phyloP scores from a whole-genome alignment of 2,797 vertebrate species.

The Catostomus latipinnis region DNA sequence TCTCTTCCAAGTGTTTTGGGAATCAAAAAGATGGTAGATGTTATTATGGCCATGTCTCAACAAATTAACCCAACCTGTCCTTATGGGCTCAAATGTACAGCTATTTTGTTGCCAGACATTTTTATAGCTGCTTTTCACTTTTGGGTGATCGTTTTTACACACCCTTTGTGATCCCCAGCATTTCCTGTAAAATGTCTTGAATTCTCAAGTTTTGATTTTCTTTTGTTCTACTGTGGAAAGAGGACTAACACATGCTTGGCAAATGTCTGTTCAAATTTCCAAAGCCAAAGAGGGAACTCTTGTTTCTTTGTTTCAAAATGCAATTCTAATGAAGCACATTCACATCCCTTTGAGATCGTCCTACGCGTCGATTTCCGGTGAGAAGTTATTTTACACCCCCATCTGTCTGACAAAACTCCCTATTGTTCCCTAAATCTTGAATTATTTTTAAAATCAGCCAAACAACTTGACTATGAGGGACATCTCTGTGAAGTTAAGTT shows the following conservation, averaged over 20 bases:
- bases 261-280: constrained; percentile 20
- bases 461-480: constrained; percentile 41
- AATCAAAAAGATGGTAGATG: not conserved
- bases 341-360: constrained; percentile 53
- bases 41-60: not conserved
- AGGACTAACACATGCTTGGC: constrained; percentile 36
- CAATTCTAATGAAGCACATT: constrained; percentile 27
- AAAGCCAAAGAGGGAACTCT: constrained; percentile 12
- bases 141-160: constrained; percentile 23
- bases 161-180: not conserved
- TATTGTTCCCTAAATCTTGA: constrained; percentile 76
- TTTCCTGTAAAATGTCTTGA: not conserved
- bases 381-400: constrained; percentile 61
- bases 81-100: not conserved
- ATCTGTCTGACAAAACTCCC: constrained; percentile 66
- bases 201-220: not conserved
- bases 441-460: constrained; percentile 59
- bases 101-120: not conserved
- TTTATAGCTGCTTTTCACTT: constrained; percentile 1
- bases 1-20: not conserved
- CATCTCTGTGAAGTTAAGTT: constrained; percentile 71
- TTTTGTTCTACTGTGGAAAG: not conserved
- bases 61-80: not conserved
- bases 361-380: constrained; percentile 73
- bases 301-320: constrained; percentile 45